Evolutionary conservation across 2,888 invertebrate species (phyloP), one percentile per base, ranked within the genome.

Genomic region (Platycnemis pennipes): DNA sequence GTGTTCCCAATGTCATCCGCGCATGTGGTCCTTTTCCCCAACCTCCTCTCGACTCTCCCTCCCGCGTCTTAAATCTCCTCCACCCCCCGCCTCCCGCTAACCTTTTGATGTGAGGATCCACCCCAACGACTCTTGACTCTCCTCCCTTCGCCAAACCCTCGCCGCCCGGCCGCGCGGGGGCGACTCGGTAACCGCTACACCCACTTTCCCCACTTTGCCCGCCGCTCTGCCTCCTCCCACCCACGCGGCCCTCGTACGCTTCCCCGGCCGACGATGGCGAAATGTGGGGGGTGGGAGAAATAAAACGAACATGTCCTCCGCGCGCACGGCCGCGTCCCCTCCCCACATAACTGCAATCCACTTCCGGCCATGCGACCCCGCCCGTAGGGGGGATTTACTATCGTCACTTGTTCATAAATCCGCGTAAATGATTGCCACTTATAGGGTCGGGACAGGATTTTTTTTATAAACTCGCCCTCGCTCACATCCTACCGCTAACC

Each of bases 391-490:
- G 37, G 63, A 91, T 91, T 91, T 91, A 91, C 91, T 69, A 91
- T 91, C 91, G 91, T 91, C 91, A 91, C 91, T 69, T n/a, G 91
- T 63, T 91, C 91, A 91, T 91, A 91, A 91, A 91, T 91, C 63
- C 91, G 63, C 91, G 91, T 69, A 91, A 91, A 91, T 91, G 91
- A 91, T 91, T 91, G 91, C 91, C 91, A 91, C 91, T 91, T 91
- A 91, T 91, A 45, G 91, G 49, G 91, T 63, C 63, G 63, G 91
- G 63, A 56, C 63, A 91, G 44, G 91, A 69, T 91, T 91, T 77
- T 37, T 31, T 77, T 77, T 44, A 45, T 22, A n/a, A 63, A 42
- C n/a, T 16, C 86, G 5, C 44, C 44, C 44, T 86, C 19, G 4
- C 7, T 86, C n/a, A n/a, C n/a, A n/a, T n/a, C n/a, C n/a, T n/a